phyloP scores from a whole-genome alignment of 1,140 invertebrate genomes.

The Danaus melanippus region DNA sequence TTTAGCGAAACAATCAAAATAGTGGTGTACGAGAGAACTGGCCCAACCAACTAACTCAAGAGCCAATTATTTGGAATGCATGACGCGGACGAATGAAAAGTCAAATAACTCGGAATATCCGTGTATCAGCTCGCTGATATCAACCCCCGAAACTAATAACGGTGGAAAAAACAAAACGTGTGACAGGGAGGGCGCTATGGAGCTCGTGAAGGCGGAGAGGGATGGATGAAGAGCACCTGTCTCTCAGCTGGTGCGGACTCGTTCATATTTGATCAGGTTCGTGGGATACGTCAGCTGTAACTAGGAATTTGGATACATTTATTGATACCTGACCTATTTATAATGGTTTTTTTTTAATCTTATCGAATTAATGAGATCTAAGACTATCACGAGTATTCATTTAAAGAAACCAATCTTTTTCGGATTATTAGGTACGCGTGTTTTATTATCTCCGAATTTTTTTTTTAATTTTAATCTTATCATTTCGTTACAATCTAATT shows the following conservation, averaged over 20 bases:
- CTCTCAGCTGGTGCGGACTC: constrained; percentile 54
- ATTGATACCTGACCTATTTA: no score
- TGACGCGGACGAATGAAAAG: constrained; percentile 46
- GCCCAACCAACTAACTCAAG: constrained; percentile 40
- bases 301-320: constrained; percentile 33
- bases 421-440: no score
- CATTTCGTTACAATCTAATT: no score
- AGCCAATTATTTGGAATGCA: constrained; percentile 54
- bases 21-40: constrained; percentile 25
- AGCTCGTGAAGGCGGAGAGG: constrained; percentile 31
- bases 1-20: no score
- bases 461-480: no score
- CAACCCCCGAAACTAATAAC: constrained; percentile 50
- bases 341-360: no score
- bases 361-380: no score
- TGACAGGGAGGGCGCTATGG: constrained; percentile 26
- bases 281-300: constrained; percentile 51
- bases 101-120: constrained; percentile 39
- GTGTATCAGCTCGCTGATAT: constrained; percentile 51
- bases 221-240: constrained; percentile 51
- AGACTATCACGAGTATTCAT: no score
- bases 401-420: no score
- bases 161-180: constrained; percentile 41
- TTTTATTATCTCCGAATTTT: no score
- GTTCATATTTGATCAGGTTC: constrained; percentile 66